Evolutionary conservation across 2,797 vertebrate genomes (phyloP).

Genomic region (Furcifer pardalis): DNA sequence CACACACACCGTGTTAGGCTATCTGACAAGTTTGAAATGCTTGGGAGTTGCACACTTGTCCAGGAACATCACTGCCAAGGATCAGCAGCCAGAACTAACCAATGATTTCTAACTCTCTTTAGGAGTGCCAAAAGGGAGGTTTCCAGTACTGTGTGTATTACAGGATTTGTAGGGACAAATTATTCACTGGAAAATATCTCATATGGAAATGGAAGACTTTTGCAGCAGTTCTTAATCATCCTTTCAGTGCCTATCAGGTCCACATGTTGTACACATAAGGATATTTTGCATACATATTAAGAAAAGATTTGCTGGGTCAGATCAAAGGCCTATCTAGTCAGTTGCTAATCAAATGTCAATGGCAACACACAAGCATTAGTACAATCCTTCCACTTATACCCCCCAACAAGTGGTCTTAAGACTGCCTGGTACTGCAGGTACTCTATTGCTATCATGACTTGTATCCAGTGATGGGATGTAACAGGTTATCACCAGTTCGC

Average conservation of each 20-base stretch:
- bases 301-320: neutral
- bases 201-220: neutral
- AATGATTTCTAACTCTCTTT: neutral
- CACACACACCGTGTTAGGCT: too few relatives aligned
- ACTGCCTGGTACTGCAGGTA: neutral
- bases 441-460: neutral
- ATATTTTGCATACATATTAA: too few relatives aligned
- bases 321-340: too few relatives aligned
- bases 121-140: constrained; percentile 8
- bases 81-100: neutral
- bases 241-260: neutral
- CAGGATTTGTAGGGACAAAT: neutral
- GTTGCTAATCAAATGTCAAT: neutral
- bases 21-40: neutral
- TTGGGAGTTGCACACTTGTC: too few relatives aligned
- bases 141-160: neutral
- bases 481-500: too few relatives aligned
- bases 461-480: too few relatives aligned
- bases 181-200: constrained; percentile 10
- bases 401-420: neutral
- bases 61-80: neutral
- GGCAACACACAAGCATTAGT: neutral
- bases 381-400: neutral
- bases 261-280: neutral
- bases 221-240: neutral